Conservation (phyloP, 1,140 invertebrate genomes). For the Phthorimaea operculella region DNA sequence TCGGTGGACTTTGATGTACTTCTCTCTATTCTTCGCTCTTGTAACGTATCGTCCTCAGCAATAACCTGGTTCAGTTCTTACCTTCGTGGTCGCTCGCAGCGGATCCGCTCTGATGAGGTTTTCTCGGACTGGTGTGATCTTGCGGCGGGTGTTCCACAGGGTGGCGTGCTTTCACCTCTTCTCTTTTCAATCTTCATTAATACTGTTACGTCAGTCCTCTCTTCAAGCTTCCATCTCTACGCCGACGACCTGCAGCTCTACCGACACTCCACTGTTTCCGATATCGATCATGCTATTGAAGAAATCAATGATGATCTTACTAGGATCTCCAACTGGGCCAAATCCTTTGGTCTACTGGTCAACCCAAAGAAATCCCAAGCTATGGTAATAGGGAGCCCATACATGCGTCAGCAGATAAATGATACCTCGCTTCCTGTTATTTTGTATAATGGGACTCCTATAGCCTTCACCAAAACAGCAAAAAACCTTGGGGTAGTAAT, state of each 20-base stretch:
- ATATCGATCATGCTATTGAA: neutral
- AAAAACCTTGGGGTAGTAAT: neutral
- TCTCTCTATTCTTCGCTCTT: neutral
- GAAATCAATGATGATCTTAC: neutral
- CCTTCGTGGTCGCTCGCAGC: neutral
- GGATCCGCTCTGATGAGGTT: neutral
- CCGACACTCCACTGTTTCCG: neutral
- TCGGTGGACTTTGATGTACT: constrained; percentile 8
- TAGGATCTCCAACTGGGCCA: neutral
- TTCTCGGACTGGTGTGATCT: constrained; percentile 10
- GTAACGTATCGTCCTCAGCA: neutral
- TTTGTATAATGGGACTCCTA: neutral
- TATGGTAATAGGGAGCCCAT: neutral
- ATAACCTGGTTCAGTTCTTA: neutral
- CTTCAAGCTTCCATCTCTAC: constrained; percentile 8
- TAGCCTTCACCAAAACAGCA: neutral
- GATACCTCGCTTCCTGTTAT: neutral
- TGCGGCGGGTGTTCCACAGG: constrained; percentile 10
- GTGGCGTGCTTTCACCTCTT: constrained; percentile 15
- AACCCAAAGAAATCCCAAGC: neutral
- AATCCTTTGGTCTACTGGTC: neutral
- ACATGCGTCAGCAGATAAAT: neutral
- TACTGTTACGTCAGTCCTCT: constrained; percentile 7
- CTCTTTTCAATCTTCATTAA: constrained; percentile 14
- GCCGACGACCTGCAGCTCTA: constrained; percentile 11